phyloP scores from a whole-genome alignment of 2,113 vertebrate genomes.

The Neoarius graeffei region DNA sequence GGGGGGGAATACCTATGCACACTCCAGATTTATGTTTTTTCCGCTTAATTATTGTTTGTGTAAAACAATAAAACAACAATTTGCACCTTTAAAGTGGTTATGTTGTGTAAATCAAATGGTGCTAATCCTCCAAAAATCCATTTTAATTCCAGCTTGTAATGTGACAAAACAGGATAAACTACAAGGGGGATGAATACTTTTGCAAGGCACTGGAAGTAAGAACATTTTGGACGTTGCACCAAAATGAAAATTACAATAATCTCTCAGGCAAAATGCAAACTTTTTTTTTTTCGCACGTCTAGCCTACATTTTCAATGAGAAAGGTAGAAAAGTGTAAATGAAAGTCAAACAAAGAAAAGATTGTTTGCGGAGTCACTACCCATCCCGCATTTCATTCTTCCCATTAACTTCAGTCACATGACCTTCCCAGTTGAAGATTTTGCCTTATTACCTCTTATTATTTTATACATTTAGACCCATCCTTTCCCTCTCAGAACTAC shows the following conservation, averaged over 20 bases:
- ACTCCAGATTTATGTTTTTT: no score
- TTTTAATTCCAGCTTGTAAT: no score
- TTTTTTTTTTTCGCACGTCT: neutral
- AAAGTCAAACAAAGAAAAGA: slow-evolving; percentile 19
- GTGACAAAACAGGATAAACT: no score
- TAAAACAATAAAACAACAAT: no score
- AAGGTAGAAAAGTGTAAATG: neutral
- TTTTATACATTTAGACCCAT: neutral
- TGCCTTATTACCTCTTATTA: slow-evolving; percentile 19
- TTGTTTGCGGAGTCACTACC: slow-evolving; percentile 19
- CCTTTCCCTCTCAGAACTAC: neutral
- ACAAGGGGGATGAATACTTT: no score
- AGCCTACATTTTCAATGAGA: neutral
- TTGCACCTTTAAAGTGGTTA: no score
- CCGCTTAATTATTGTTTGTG: no score
- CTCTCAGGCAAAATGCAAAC: neutral
- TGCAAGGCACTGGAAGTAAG: neutral
- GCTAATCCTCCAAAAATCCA: no score
- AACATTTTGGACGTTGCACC: neutral
- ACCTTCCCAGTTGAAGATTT: slow-evolving; percentile 26
- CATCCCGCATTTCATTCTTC: neutral
- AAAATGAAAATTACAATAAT: neutral
- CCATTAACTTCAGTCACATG: slow-evolving; percentile 35
- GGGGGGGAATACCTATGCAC: no score
- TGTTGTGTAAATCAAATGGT: no score